Evolutionary conservation across 1,140 invertebrate genomes (phyloP).

Genomic region (Mercenaria mercenaria): DNA sequence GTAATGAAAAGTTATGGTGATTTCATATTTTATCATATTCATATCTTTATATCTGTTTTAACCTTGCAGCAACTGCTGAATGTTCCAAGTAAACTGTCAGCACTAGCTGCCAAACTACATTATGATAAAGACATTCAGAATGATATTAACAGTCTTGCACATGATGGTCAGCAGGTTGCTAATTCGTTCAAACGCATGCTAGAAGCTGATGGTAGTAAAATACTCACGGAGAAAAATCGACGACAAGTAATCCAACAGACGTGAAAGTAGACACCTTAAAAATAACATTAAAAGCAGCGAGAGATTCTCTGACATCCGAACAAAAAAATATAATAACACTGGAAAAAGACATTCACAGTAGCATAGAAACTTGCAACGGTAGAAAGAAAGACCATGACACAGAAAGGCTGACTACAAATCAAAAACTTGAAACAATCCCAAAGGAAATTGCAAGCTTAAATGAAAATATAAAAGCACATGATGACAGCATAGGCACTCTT

Average conservation of each 20-base stretch:
- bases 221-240: background rate
- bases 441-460: background rate
- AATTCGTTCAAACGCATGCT: background rate
- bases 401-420: background rate
- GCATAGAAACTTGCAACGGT: background rate
- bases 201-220: background rate
- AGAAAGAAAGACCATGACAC: background rate
- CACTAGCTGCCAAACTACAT: background rate
- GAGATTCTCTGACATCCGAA: background rate
- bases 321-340: background rate
- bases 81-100: background rate
- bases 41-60: background rate
- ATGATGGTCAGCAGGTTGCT: background rate
- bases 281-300: background rate
- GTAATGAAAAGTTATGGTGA: too few species aligned
- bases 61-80: background rate
- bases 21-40: too few species aligned
- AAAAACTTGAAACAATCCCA: background rate
- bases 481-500: background rate
- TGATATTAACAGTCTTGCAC: background rate
- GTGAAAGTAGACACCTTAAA: background rate
- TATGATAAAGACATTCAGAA: background rate
- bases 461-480: background rate
- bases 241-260: background rate
- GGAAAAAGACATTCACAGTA: background rate